Evolutionary conservation across 2,113 vertebrate genomes (phyloP).

Genomic region (Sinocyclocheilus maitianheensis): DNA sequence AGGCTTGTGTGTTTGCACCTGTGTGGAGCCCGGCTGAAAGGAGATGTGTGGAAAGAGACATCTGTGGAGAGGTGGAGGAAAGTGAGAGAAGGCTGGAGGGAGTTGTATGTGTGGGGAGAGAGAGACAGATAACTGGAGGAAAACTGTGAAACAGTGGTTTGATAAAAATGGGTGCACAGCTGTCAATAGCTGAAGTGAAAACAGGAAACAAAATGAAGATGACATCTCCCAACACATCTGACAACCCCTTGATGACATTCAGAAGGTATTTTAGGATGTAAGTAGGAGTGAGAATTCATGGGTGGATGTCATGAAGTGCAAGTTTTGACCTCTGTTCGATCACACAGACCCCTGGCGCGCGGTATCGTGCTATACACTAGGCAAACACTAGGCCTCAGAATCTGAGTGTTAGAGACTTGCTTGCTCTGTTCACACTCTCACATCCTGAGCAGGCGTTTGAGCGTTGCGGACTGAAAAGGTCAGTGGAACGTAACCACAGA

Average conservation of each 20-base stretch:
- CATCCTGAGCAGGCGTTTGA: conserved; percentile 53
- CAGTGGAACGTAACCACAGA: conserved; percentile 56
- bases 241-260: conserved; percentile 47
- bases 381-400: conserved; percentile 24
- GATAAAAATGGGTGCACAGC: conserved; percentile 76
- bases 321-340: background rate
- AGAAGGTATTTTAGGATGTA: conserved; percentile 44
- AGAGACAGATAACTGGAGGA: conserved; percentile 62
- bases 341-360: background rate
- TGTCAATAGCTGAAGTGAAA: conserved; percentile 76
- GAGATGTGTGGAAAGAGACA: conserved; percentile 55
- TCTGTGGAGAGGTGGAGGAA: conserved; percentile 44
- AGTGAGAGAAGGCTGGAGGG: conserved; percentile 59
- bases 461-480: conserved; percentile 54
- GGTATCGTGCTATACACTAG: background rate
- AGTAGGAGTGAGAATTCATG: background rate
- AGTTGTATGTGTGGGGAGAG: conserved; percentile 58
- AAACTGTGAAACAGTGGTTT: conserved; percentile 70
- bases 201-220: conserved; percentile 71
- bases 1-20: conserved; percentile 45
- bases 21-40: conserved; percentile 45
- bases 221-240: conserved; percentile 53
- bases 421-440: conserved; percentile 51
- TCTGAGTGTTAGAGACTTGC: conserved; percentile 37
- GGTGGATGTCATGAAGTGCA: background rate